Base-by-base conservation (phyloP, 1,140 invertebrate species). In the Bombus confusus region DNA sequence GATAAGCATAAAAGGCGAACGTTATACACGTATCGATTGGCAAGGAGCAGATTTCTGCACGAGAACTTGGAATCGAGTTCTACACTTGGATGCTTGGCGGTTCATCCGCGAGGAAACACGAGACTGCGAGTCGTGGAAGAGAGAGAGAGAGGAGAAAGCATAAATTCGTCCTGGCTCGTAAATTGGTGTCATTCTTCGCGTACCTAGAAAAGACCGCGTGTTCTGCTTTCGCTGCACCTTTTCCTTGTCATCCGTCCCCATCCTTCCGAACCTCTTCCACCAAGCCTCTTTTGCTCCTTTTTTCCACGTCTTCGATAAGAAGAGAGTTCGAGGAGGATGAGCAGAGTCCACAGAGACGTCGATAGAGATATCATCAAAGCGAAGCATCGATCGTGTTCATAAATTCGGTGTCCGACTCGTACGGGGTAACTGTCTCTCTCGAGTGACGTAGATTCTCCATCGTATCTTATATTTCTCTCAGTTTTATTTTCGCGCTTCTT, bases 301-400 rank as follows among this genome's bases (percentile, higher is more conserved):
- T 68, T 34, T 12, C 25, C 34, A 9, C 66, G 3, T 41, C 22
- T 28, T 52, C 71, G 78, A 79, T 59, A 81, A 90, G 79, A 68
- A 88, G 76, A 74, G 73, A 86, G 62, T 59, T 34, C 68, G 43
- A 75, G 57, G 68, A 77, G 52, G 83, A 82, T 43, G 69, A 47
- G 57, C 86, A 31, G 34, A 73, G 75, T 79, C 80, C 82, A 37
- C 71, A 78, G 78, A 88, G 86, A 86, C 87, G 82, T 86, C 91
- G 88, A 88, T 88, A 88, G 86, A 92, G 89, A 90, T 91, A 90
- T 88, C 85, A 88, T 90, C 89, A 82, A 87, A 91, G 72, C 62
- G 85, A 76, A 86, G 64, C 71, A 86, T 88, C 90, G 90, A 91
- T 91, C 89, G 84, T 84, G 84, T 88, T 88, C 88, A 87, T 91